Evolutionary conservation across 2,797 vertebrate genomes (phyloP), one percentile per base, ranked within the genome.

Genomic region (Leuciscus waleckii): DNA sequence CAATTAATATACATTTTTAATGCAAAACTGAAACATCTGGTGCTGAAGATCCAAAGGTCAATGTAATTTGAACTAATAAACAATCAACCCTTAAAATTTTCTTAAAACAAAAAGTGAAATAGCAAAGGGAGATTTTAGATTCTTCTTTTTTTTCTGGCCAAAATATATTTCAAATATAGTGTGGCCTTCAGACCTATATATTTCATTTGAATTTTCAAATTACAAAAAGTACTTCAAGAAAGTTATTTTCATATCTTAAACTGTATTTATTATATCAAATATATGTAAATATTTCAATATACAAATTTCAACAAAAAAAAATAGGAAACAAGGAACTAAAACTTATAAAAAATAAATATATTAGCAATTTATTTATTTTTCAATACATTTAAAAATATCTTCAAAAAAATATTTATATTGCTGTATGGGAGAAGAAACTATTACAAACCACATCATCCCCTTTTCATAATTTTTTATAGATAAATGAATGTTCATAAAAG

Each of bases 1-100:
- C 74, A 87, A 76, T 84, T 78, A 43, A n/a, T 78, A 41, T 37
- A 46, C 7, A 7, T 7, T 69, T 37, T 65, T 46, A 16, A 69
- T n/a, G 9, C 41, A 70, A 85, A 70, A 17, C 67, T 35, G 19
- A 61, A 70, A 35, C 11, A 5, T 7, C 13, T 35, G 39, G 65
- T 61, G 19, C 41, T 6, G 1, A 77, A 69, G n/a, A 77, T 41
- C 11, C 6, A 41, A 76, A 68, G 61, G 46, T 54, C n/a, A 68
- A 54, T 10, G 13, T 67, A 26, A 29, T 56, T 58, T 41, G 7
- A 68, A 39, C 6, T 58, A 23, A 56, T 67, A 67, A 77, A 76
- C 43, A 68, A 54, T 65, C 21, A 49, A 17, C 5, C 4, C 14
- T 71, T 73, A 46, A 58, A 21, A 11, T 49, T 5, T 16, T 16